These are phyloP conservation scores for Aphaenogaster floridana DNA, from an alignment of 1,140 invertebrate species.

Conservation along the genomic window DNA sequence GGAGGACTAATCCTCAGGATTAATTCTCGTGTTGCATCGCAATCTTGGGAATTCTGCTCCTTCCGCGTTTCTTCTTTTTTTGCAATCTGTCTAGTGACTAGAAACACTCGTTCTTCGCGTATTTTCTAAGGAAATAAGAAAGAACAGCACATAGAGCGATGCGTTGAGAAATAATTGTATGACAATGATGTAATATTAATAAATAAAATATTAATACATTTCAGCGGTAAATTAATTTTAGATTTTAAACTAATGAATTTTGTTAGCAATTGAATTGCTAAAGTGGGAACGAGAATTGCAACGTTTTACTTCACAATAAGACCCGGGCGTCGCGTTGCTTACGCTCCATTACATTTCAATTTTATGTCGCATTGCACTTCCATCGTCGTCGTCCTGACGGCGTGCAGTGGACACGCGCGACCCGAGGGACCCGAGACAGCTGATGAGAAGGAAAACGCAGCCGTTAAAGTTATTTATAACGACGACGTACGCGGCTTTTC, in stretches of 20 bases:
- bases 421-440: not conserved
- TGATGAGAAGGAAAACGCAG: constrained; percentile 25
- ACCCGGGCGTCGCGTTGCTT: not conserved
- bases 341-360: not conserved
- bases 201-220: not conserved
- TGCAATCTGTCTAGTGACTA: not conserved
- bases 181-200: not conserved
- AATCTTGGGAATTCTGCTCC: not conserved
- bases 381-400: not conserved
- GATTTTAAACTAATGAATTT: not conserved
- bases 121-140: not conserved
- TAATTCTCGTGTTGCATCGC: not conserved
- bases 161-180: not conserved
- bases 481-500: not conserved
- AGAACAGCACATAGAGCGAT: not conserved
- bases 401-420: not conserved
- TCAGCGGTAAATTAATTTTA: not conserved
- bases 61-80: not conserved
- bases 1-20: not conserved
- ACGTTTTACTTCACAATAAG: not conserved
- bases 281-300: not conserved
- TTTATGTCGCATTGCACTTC: not conserved
- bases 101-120: not conserved
- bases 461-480: constrained; percentile 54
- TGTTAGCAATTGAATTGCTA: not conserved